Conservation (phyloP, 2,113 vertebrate species). For the Morone chrysops region DNA sequence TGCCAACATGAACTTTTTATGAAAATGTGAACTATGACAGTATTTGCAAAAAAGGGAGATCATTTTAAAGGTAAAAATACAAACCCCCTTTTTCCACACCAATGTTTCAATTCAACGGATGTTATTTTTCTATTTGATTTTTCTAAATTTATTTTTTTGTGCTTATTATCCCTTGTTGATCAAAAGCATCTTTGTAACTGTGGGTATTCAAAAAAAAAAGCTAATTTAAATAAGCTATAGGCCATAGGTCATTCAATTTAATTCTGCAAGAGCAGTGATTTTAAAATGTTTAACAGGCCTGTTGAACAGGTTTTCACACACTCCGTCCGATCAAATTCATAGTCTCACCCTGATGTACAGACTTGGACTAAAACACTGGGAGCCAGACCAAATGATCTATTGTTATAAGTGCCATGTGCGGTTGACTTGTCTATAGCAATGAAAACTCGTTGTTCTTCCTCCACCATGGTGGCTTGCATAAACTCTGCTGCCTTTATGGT, state of each 20-base stretch:
- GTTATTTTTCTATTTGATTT: constrained; percentile 87
- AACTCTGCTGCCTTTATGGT: constrained; percentile 75
- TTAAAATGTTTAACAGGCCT: constrained; percentile 62
- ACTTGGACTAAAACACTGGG: constrained; percentile 64
- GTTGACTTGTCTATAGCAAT: constrained; percentile 81
- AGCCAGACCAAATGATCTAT: constrained; percentile 76
- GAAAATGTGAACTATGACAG: constrained; percentile 88
- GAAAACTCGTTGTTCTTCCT: constrained; percentile 83
- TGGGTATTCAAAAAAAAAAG: constrained; percentile 73
- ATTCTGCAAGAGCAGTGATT: constrained; percentile 68
- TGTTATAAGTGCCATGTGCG: constrained; percentile 73
- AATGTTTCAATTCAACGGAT: constrained; percentile 84
- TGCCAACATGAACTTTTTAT: constrained; percentile 89
- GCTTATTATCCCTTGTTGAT: constrained; percentile 81
- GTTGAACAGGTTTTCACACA: constrained; percentile 80
- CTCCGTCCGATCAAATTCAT: constrained; percentile 59
- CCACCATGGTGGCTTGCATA: constrained; percentile 75
- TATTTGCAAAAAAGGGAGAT: constrained; percentile 88
- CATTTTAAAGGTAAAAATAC: constrained; percentile 84
- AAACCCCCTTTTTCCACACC: constrained; percentile 80
- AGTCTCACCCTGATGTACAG: constrained; percentile 67
- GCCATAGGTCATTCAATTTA: constrained; percentile 67
- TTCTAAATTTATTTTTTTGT: constrained; percentile 86
- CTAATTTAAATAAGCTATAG: constrained; percentile 69
- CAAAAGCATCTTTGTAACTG: constrained; percentile 85